These are phyloP conservation scores for Aphis gossypii DNA, from an alignment of 1,140 invertebrate genomes.

Conservation along the genomic window DNA sequence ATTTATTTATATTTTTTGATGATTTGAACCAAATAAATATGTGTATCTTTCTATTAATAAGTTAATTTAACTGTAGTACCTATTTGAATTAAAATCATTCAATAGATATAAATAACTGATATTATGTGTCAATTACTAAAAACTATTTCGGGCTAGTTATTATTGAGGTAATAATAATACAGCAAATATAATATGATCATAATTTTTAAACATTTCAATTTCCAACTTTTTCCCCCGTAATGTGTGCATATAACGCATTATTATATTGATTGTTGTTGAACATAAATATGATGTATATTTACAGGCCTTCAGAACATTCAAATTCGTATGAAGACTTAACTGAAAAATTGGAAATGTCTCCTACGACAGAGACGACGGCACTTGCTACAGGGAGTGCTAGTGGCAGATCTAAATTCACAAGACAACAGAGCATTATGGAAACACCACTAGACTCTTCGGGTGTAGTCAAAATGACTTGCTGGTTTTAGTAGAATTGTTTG, in stretches of 20 bases:
- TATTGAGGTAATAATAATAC: background rate
- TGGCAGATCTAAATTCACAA: slow-evolving; percentile 60
- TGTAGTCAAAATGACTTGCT: slow-evolving; percentile 63
- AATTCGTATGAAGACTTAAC: slow-evolving; percentile 66
- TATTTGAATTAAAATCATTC: background rate
- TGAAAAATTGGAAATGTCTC: slow-evolving; percentile 58
- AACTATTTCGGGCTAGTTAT: background rate
- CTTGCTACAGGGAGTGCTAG: slow-evolving; percentile 36
- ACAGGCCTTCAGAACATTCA: slow-evolving; percentile 62
- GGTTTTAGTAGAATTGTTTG: slow-evolving; percentile 60
- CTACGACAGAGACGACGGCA: slow-evolving; percentile 18
- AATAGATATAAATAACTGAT: background rate
- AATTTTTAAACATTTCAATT: background rate
- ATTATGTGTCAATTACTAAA: background rate
- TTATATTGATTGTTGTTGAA: background rate
- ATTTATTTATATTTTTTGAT: background rate
- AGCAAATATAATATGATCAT: background rate
- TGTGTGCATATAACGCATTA: too few species aligned
- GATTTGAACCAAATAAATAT: background rate
- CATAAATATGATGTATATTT: background rate
- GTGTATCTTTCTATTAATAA: background rate
- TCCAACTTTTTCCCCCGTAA: background rate
- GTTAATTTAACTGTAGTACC: background rate
- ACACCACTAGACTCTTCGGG: slow-evolving; percentile 62
- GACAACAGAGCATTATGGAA: slow-evolving; percentile 62